Conservation (phyloP, 2,888 invertebrate species). For the Alentia gelatinosa region DNA sequence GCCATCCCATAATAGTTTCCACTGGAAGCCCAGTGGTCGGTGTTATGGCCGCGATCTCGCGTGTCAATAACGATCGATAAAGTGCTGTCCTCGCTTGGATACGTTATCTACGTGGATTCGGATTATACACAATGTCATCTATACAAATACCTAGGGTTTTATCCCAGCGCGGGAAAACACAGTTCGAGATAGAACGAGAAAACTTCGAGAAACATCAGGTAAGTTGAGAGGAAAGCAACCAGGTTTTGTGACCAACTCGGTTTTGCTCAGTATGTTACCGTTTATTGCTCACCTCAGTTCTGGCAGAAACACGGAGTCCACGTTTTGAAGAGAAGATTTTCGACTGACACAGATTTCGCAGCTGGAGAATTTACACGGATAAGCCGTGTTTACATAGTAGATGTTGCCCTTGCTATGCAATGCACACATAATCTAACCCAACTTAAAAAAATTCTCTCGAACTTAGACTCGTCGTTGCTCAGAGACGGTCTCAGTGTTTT, state of each 20-base stretch:
- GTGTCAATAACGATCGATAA: constrained; percentile 45
- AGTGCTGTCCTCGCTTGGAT: neutral
- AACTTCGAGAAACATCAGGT: constrained; percentile 93
- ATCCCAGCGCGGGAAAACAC: constrained; percentile 73
- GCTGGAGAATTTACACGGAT: too few relatives aligned
- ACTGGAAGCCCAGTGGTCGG: neutral
- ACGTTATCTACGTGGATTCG: constrained; percentile 33
- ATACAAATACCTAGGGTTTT: constrained; percentile 73
- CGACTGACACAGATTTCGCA: too few relatives aligned
- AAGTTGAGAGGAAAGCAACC: neutral
- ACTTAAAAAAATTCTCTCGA: too few relatives aligned
- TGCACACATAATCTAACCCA: too few relatives aligned
- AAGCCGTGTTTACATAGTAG: too few relatives aligned
- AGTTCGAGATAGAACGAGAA: constrained; percentile 85
- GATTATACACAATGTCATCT: constrained; percentile 61
- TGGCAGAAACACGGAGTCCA: too few relatives aligned
- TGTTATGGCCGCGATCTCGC: neutral
- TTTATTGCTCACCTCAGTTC: neutral
- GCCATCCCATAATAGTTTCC: neutral
- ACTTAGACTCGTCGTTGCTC: too few relatives aligned
- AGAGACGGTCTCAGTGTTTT: too few relatives aligned
- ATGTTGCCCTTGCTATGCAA: too few relatives aligned
- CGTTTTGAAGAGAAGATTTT: too few relatives aligned
- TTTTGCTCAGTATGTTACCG: neutral
- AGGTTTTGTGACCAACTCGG: constrained; percentile 7